Percentiles rank a stretch among this genome's conserved stretches.
These are phyloP conservation scores for Brachionus rubens DNA, from an alignment of 1,140 invertebrate species.

Conservation along the genomic window DNA sequence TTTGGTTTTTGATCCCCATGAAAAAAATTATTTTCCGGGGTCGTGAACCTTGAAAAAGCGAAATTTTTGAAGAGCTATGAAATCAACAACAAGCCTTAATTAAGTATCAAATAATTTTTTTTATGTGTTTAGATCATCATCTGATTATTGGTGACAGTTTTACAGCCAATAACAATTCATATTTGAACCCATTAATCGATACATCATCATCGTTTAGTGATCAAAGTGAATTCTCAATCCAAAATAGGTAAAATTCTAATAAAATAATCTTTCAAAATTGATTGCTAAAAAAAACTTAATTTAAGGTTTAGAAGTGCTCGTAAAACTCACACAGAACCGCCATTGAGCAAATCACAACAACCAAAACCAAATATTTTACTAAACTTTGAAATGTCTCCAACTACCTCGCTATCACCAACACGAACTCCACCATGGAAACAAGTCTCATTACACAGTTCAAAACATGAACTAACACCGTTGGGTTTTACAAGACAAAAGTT, in stretches of 20 bases:
- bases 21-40: too few species aligned
- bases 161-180: slow-evolving; percentile 18
- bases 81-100: too few species aligned
- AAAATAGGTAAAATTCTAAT: slow-evolving; percentile 2
- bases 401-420: slow-evolving; percentile 24
- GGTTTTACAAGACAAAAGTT: slow-evolving; percentile 35
- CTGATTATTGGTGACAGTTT: slow-evolving; percentile 3
- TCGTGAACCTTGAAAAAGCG: too few species aligned
- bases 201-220: slow-evolving; percentile 36
- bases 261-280: too few species aligned
- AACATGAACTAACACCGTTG: not conserved
- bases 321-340: slow-evolving; percentile 25
- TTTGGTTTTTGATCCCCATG: too few species aligned
- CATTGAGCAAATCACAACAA: not conserved
- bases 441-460: slow-evolving; percentile 7
- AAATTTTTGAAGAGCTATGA: too few species aligned
- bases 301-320: slow-evolving; percentile 1
- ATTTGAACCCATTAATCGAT: slow-evolving; percentile 38
- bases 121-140: not conserved
- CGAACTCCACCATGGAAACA: slow-evolving; percentile 40
- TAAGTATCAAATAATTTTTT: not conserved
- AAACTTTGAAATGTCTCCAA: slow-evolving; percentile 16
- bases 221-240: slow-evolving; percentile 22
- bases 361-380: not conserved
- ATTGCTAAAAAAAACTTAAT: not conserved